A percentile compares a stretch with the other conserved stretches of the same genome.
These are phyloP conservation scores for Drosophila simulans DNA, from an alignment of 1,140 invertebrate genomes.

Conservation along the genomic window DNA sequence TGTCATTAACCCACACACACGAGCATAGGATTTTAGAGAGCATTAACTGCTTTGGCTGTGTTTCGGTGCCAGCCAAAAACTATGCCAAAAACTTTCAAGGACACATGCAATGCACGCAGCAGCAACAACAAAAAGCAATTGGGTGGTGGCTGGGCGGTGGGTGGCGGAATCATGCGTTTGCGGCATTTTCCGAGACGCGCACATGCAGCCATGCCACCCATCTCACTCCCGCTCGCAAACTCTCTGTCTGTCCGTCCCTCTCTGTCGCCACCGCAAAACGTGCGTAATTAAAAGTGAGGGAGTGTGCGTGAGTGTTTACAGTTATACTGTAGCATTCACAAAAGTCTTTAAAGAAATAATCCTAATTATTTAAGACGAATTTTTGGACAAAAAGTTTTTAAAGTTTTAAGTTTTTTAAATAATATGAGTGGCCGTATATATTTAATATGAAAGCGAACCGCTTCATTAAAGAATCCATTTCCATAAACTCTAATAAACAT, in stretches of 20 bases:
- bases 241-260: not conserved
- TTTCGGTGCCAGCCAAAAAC: conserved; percentile 59
- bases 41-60: conserved; percentile 58
- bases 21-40: conserved; percentile 12
- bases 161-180: conserved; percentile 53
- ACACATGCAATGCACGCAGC: conserved; percentile 65
- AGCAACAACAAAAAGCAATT: conserved; percentile 5
- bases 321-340: not conserved
- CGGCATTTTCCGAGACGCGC: conserved; percentile 59
- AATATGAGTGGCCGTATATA: not conserved
- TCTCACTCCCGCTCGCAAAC: conserved; percentile 1
- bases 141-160: not conserved
- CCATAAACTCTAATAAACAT: no score
- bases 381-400: not conserved
- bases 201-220: conserved; percentile 29
- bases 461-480: not conserved
- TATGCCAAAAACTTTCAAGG: conserved; percentile 84
- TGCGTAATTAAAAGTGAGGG: conserved; percentile 75
- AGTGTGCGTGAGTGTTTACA: conserved; percentile 30
- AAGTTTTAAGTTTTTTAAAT: not conserved
- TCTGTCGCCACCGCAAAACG: conserved; percentile 68
- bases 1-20: conserved; percentile 66
- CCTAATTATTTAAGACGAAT: not conserved
- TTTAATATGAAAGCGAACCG: not conserved
- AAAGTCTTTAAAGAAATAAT: conserved; percentile 11